phyloP scores from a whole-genome alignment of 1,140 invertebrate species.

The Heliconius congener region DNA sequence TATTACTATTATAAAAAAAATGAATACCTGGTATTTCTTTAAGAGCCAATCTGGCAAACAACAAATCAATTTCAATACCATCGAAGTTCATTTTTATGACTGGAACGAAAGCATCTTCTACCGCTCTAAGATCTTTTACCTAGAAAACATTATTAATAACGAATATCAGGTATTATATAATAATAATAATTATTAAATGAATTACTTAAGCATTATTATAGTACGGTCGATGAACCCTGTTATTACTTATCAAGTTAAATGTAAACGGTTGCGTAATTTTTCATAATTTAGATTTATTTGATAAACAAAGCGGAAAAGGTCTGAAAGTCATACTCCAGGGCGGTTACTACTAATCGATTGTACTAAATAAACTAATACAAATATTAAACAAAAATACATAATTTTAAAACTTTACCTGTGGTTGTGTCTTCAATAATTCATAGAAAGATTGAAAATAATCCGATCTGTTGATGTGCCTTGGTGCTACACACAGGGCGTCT shows the following conservation, averaged over 20 bases:
- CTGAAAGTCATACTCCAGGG: too few relatives aligned
- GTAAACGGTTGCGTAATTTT: too few relatives aligned
- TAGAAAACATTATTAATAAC: constrained; percentile 32
- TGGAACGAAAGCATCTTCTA: constrained; percentile 99
- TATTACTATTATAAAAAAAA: not conserved
- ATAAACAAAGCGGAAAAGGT: too few relatives aligned
- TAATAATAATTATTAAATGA: not conserved
- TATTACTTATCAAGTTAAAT: too few relatives aligned
- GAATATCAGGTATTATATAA: not conserved
- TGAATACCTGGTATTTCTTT: constrained; percentile 91
- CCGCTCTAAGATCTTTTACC: constrained; percentile 83
- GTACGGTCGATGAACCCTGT: too few relatives aligned
- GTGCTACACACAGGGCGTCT: constrained; percentile 98
- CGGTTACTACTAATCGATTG: too few relatives aligned
- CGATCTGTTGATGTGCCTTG: constrained; percentile 94
- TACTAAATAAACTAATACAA: too few relatives aligned
- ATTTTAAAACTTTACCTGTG: constrained; percentile 85
- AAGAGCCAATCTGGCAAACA: constrained; percentile 96
- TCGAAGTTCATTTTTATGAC: constrained; percentile 99
- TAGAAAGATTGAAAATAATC: constrained; percentile 98
- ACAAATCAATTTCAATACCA: constrained; percentile 99
- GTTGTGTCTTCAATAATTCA: constrained; percentile 93
- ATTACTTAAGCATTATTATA: too few relatives aligned
- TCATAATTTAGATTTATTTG: too few relatives aligned
- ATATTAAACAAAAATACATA: too few relatives aligned